These are phyloP conservation scores for Motacilla tschutschensis DNA, from an alignment of 2,113 vertebrate genomes.

Conservation along the genomic window DNA sequence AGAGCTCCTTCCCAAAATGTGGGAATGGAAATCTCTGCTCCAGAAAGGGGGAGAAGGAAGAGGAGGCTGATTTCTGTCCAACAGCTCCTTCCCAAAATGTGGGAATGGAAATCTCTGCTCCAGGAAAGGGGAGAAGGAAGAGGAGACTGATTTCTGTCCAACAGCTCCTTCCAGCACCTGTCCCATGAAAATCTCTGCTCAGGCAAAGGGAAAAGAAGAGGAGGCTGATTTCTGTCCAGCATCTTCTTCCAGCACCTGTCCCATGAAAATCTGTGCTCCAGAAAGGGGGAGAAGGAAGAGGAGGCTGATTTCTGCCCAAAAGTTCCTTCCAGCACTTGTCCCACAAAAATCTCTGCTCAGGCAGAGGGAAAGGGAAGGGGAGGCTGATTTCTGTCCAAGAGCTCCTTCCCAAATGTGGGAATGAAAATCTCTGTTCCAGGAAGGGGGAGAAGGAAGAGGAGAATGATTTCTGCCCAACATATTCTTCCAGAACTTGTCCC, in stretches of 20 bases:
- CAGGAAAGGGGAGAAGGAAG: neutral
- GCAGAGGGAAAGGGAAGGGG: neutral
- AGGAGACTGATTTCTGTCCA: too few species aligned
- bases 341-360: neutral
- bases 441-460: neutral
- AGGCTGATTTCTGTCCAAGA: neutral
- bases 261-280: neutral
- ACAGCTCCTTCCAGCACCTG: neutral
- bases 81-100: too few species aligned
- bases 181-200: neutral
- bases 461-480: too few species aligned
- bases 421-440: too few species aligned
- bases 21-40: neutral
- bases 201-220: too few species aligned
- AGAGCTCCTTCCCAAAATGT: neutral
- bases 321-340: neutral
- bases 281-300: neutral
- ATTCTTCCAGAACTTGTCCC: neutral
- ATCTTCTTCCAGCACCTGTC: too few species aligned
- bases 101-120: neutral
- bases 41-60: neutral
- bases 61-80: neutral
- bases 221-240: too few species aligned
- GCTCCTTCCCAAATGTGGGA: neutral
- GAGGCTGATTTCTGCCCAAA: neutral